These are phyloP conservation scores for Aplidium turbinatum DNA, from an alignment of 23 tunicate species.

Conservation along the genomic window DNA sequence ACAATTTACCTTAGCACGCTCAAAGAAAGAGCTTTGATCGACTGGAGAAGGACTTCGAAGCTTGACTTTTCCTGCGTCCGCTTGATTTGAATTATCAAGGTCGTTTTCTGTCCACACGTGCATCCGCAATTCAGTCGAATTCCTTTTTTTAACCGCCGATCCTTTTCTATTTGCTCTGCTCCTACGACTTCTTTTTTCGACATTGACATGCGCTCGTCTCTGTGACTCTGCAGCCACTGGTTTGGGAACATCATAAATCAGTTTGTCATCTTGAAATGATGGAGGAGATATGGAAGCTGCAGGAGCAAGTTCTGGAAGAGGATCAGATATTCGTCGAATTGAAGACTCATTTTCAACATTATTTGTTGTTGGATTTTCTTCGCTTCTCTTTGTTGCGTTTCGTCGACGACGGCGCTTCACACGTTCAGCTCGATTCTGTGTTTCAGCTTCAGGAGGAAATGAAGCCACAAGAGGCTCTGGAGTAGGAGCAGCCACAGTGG, in stretches of 20 bases:
- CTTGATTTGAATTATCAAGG: background rate
- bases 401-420: conserved; percentile 58
- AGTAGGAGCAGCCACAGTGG: background rate
- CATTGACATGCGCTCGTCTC: conserved; percentile 56
- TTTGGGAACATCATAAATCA: conserved; percentile 72
- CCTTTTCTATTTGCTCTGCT: conserved; percentile 34
- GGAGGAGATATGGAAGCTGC: background rate
- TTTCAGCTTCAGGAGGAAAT: background rate
- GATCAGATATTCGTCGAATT: conserved; percentile 5
- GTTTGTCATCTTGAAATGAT: conserved; percentile 13
- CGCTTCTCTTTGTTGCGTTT: background rate
- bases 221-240: conserved; percentile 25
- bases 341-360: background rate
- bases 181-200: conserved; percentile 45
- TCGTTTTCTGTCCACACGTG: conserved; percentile 65
- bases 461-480: background rate
- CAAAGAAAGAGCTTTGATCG: conserved; percentile 46
- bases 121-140: conserved; percentile 58
- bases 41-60: conserved; percentile 49
- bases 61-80: conserved; percentile 1
- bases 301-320: background rate
- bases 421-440: conserved; percentile 3
- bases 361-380: background rate
- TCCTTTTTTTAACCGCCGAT: conserved; percentile 41
- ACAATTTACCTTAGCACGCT: conserved; percentile 45